These are phyloP conservation scores for Chromoteleia sp. DNA, from an alignment of 2,888 invertebrate species.

Conservation along the genomic window DNA sequence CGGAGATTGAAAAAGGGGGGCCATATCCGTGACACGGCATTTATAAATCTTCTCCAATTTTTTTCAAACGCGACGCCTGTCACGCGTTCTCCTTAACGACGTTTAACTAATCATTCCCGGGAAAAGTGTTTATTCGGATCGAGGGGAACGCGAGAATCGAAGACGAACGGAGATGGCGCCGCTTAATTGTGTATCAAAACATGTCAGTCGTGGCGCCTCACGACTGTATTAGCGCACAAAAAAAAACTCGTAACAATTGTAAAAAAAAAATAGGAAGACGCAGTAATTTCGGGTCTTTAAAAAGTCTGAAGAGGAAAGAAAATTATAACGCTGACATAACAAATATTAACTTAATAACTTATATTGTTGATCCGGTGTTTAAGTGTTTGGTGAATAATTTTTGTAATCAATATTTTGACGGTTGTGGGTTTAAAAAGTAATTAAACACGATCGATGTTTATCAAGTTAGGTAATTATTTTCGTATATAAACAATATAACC, in stretches of 20 bases:
- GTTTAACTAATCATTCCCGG: slow-evolving; percentile 82
- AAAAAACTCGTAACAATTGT: slow-evolving; percentile 27
- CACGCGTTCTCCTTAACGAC: slow-evolving; percentile 80
- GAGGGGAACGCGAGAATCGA: slow-evolving; percentile 62
- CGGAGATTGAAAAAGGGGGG: slow-evolving; percentile 59
- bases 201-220: slow-evolving; percentile 76
- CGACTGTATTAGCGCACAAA: slow-evolving; percentile 60
- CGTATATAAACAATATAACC: too few species aligned
- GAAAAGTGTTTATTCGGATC: slow-evolving; percentile 79
- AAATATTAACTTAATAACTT: slow-evolving; percentile 12
- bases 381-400: background rate
- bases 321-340: slow-evolving; percentile 39
- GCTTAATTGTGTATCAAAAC: slow-evolving; percentile 80
- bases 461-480: too few species aligned
- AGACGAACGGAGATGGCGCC: slow-evolving; percentile 72
- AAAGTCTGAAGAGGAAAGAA: background rate
- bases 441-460: too few species aligned
- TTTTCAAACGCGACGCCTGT: slow-evolving; percentile 75
- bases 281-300: background rate
- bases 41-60: slow-evolving; percentile 82
- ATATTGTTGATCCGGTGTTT: background rate
- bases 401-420: too few species aligned
- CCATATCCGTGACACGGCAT: slow-evolving; percentile 71
- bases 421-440: too few species aligned
- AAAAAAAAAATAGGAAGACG: slow-evolving; percentile 4